Base-by-base conservation (phyloP, 2,888 invertebrate species). In the Scaeva pyrastri region DNA sequence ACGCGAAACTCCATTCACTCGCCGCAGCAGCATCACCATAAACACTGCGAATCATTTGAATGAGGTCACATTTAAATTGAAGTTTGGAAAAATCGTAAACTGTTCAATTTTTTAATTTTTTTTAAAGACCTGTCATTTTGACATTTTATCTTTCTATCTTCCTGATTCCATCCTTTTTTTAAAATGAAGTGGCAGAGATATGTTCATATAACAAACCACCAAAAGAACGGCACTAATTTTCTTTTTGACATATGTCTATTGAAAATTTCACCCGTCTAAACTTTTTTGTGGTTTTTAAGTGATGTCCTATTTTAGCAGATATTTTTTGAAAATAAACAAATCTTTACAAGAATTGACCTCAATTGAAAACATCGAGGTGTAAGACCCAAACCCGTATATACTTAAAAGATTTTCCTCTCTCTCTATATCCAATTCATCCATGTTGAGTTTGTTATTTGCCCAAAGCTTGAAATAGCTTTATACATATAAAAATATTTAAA, bases 381-480 rank as follows among this genome's bases (percentile, higher is more conserved):
- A 11, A 36, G 4, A 48, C 1, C 64, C 12, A 66, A 66, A 31
- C n/a, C n/a, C 31, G 19, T 48, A 48, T 48, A 48, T 12, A 21
- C 12, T 10, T 21, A 31, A 43, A 74, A 23, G 55, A 64, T 64
- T 43, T 64, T 52, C 43, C 12, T 70, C 11, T 58, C 14, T 31
- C 41, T 31, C 12, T 70, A 7, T 58, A 7, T 31, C 14, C 26
- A 64, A 48, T 19, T 8, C 19, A 31, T 31, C 8, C 7, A 12
- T 16, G 5, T 68, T 50, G n/a, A 39, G 14, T 52, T 50, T 66
- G 31, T 14, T 52, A 39, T 68, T 52, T 68, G n/a, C 21, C n/a
- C 1, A 52, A 68, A 52, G 68, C 68, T 50, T 41, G 21, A 2
- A 50, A 50, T 68, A 52, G 52, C 11, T 43, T 21, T 50, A 31